Conservation (phyloP, 1,140 invertebrate species). For the Drosophila sproati region DNA sequence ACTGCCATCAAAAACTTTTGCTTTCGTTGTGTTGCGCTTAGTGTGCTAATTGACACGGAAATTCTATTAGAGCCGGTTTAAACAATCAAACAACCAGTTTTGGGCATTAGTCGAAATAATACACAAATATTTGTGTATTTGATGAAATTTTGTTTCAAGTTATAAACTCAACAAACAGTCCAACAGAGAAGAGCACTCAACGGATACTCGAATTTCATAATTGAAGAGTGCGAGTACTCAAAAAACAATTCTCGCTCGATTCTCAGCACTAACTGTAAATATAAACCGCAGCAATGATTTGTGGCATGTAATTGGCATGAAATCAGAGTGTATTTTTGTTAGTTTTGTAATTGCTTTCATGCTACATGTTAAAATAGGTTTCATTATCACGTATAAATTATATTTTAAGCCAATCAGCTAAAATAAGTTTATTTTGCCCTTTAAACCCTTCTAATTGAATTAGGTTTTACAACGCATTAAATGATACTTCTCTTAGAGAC, state of each 20-base stretch:
- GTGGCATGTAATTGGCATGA: neutral
- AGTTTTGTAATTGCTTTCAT: neutral
- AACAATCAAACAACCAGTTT: conserved; percentile 39
- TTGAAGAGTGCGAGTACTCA: neutral
- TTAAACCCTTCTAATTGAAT: no score
- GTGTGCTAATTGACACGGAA: conserved; percentile 75
- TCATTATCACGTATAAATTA: no score
- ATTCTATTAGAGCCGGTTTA: conserved; percentile 57
- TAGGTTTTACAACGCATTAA: no score
- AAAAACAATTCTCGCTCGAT: neutral
- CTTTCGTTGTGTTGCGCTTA: conserved; percentile 62
- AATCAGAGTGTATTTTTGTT: neutral
- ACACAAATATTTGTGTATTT: conserved; percentile 28
- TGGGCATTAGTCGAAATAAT: conserved; percentile 25
- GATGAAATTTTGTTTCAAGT: neutral
- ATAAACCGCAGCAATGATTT: neutral
- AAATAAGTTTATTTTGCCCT: no score
- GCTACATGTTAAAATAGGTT: neutral
- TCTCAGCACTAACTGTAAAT: neutral
- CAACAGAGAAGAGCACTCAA: neutral
- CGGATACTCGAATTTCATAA: neutral
- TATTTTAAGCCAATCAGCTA: no score
- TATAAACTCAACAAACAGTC: no score
- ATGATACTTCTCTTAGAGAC: no score
- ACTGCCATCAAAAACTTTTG: conserved; percentile 74